Base-by-base conservation (phyloP, 2,888 invertebrate genomes). In the Unio delphinus region DNA sequence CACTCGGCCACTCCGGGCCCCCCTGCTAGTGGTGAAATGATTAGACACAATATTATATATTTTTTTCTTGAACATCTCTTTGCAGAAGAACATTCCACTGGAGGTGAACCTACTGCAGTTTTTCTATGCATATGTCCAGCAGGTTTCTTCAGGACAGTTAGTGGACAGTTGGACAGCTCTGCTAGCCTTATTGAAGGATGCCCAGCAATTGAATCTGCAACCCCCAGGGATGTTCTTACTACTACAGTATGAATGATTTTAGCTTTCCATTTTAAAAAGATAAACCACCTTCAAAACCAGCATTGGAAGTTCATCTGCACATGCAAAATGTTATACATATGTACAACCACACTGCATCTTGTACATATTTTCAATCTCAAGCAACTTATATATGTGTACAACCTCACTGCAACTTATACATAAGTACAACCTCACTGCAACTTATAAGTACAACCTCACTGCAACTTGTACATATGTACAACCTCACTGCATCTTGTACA, bases 101-200 rank as follows among this genome's bases (percentile, higher is more conserved):
- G 96, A 96, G 89, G 95, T 96, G 28, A 94, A 94, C 65, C 93
- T 95, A 70, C 90, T 96, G 73, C 96, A 96, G 91, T 92, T 96
- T 75, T 94, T 96, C 88, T 94, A 94, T 86, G 93, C 94, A 67
- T 93, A 92, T 85, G 89, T 92, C 54, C 89, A 90, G 74, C 86
- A 87, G 64, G 93, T 93, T 57, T 93, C 93, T 59, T 93, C 93
- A 1, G 92, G 93, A 7, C 94, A 94, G 82, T 91, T 96, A 30
- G 92, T 93, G 1, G 95, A 95, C 86, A 94, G 95, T 0, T 96
- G 96, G 95, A 91, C 92, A 20, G 94, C 95, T 0, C 90, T 96
- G 73, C 90, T 95, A 34, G 92, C 93, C n/a, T 91, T 96, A 55
- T 91, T 96, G 60, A 92, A 93, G 74, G 96, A 96, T 82, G 94